Conservation (phyloP, 1,140 invertebrate genomes). For the Nasonia giraulti region DNA sequence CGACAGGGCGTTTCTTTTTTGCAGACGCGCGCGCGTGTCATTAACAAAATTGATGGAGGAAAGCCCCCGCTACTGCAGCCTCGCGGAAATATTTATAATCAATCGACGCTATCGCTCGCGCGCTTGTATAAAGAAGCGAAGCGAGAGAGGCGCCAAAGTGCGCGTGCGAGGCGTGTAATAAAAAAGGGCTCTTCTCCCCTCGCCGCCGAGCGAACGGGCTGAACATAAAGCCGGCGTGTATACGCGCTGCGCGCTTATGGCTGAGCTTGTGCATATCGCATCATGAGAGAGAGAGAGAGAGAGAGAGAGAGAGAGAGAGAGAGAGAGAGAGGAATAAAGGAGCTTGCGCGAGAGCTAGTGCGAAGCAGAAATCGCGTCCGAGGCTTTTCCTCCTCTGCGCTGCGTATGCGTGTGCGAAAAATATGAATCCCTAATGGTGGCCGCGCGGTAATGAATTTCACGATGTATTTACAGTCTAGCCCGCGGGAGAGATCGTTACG, state of each 20-base stretch:
- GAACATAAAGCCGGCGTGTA: background rate
- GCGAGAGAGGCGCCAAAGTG: slow-evolving; percentile 1
- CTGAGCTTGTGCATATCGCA: background rate
- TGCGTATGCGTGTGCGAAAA: background rate
- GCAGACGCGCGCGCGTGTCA: slow-evolving; percentile 36
- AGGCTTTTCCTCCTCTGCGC: background rate
- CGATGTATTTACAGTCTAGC: background rate
- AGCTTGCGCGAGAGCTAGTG: background rate
- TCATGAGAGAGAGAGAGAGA: background rate
- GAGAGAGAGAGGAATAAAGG: background rate
- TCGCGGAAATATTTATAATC: slow-evolving; percentile 62
- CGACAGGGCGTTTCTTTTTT: slow-evolving; percentile 25
- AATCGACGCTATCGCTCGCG: slow-evolving; percentile 48
- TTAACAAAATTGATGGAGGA: slow-evolving; percentile 54
- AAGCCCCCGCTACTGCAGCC: slow-evolving; percentile 14
- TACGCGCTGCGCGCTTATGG: background rate
- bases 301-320: background rate
- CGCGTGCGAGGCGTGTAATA: background rate
- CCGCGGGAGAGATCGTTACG: background rate
- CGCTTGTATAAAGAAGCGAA: background rate
- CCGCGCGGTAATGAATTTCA: slow-evolving; percentile 3
- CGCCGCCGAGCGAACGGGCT: background rate
- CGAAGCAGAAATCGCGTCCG: background rate
- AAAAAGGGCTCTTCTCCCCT: background rate
- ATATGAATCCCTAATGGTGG: background rate